phyloP scores from a whole-genome alignment of 2,113 vertebrate genomes.

The Eretmochelys imbricata region DNA sequence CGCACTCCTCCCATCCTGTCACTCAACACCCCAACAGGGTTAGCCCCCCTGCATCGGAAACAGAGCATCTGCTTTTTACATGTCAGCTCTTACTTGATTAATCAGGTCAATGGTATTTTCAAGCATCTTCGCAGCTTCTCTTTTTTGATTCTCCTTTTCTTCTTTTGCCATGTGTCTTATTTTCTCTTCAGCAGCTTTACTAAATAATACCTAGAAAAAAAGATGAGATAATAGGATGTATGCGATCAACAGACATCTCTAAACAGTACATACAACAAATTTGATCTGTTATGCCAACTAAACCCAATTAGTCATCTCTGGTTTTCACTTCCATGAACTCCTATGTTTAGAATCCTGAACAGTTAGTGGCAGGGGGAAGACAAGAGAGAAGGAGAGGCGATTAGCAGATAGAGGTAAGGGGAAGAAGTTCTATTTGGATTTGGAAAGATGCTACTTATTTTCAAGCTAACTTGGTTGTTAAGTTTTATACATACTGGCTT shows the following conservation, averaged over 20 bases:
- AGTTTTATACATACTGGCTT: rapidly evolving
- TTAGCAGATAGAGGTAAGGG: background rate
- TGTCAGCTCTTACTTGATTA: slow-evolving; percentile 87
- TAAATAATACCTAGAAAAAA: slow-evolving; percentile 89
- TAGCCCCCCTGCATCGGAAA: background rate
- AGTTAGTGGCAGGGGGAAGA: background rate
- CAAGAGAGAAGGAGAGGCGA: background rate
- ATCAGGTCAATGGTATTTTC: slow-evolving; percentile 87
- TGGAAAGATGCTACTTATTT: background rate
- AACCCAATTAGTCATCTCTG: background rate
- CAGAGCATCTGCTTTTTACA: rapidly evolving
- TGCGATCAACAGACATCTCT: background rate
- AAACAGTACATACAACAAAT: rapidly evolving
- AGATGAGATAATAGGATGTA: background rate
- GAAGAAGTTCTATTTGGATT: background rate
- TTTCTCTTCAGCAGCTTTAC: slow-evolving; percentile 86
- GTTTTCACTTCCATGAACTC: background rate
- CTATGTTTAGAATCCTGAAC: background rate
- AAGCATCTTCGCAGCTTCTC: slow-evolving; percentile 85
- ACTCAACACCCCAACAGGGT: background rate
- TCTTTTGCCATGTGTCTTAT: slow-evolving; percentile 84
- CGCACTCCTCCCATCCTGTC: background rate
- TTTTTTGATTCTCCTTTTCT: slow-evolving; percentile 77
- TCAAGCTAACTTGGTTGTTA: background rate
- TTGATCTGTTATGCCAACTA: background rate